Conservation (phyloP, 2,888 invertebrate species). For the Pyrocoelia pectoralis region DNA sequence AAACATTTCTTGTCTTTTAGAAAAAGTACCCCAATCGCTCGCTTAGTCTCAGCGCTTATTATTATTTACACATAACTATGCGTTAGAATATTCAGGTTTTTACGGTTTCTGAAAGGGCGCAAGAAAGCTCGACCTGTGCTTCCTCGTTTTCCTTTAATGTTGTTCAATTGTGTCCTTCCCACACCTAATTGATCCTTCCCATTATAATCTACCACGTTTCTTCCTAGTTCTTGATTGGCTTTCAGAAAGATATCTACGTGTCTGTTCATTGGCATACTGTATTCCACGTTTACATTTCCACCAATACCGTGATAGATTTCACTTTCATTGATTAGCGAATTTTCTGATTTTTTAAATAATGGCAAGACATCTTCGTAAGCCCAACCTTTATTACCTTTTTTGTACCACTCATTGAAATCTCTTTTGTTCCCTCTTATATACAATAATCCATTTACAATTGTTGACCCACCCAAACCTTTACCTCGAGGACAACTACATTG, state of each 20-base stretch:
- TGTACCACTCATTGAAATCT: constrained; percentile 44
- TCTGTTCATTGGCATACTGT: constrained; percentile 8
- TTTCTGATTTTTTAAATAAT: constrained; percentile 18
- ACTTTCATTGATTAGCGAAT: constrained; percentile 1
- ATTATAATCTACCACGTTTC: constrained; percentile 68
- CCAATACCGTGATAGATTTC: constrained; percentile 6
- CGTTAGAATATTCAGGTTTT: too few species aligned
- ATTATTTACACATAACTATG: background rate
- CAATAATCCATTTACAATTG: constrained; percentile 50
- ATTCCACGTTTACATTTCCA: constrained; percentile 17
- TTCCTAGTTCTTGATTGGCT: constrained; percentile 67
- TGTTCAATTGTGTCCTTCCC: background rate
- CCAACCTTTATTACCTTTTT: constrained; percentile 69
- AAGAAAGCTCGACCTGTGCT: background rate
- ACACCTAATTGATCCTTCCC: constrained; percentile 65
- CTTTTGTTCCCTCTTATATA: too few species aligned
- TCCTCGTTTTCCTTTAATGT: background rate
- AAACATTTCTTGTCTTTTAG: background rate
- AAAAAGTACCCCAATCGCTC: background rate
- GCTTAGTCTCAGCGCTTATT: background rate
- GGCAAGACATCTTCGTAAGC: constrained; percentile 13
- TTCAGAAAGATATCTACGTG: constrained; percentile 60
- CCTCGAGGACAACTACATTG: background rate
- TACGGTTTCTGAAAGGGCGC: background rate
- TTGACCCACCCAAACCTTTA: background rate